Evolutionary conservation across 2,888 invertebrate genomes (phyloP), one percentile per base, ranked within the genome.

Genomic region (Lumbricus terrestris): DNA sequence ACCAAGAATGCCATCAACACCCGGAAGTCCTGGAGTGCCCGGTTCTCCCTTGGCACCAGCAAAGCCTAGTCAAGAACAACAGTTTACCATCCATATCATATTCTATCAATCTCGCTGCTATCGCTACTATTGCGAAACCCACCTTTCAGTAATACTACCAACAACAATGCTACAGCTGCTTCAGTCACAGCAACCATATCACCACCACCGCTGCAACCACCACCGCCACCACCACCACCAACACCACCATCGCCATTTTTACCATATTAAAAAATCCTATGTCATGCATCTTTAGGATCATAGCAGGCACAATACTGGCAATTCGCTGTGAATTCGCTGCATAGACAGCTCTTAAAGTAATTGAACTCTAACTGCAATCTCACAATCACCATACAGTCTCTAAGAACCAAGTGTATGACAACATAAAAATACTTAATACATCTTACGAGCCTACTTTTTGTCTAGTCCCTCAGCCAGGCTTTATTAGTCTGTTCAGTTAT

Each of bases 21-120:
- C 92, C 20, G 89, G 89, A 82, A 85, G n/a, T n/a, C 92, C 91
- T 11, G 37, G 29, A 13, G 5, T 2, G 23, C 90, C 91, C 11
- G 82, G 54, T 11, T 89, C 85, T 35, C 91, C 91, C n/a, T 82
- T 89, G n/a, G 18, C 38, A 35, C 90, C 90, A 0, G 37, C 3
- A 11, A 23, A 20, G 40, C 88, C 88, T 88, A 88, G 23, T 8
- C n/a, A 88, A 38, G 69, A 69, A 69, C n/a, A 69, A 69, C 15
- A 69, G 8, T 29, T n/a, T n/a, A n/a, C 69, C 69, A 69, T 69
- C n/a, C 69, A n/a, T 11, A 69, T 69, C 29, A 69, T 3, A n/a
- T 69, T n/a, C n/a, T 69, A 69, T 69, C 8, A 8, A 69, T 69
- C 16, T n/a, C 1, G n/a, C n/a, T 69, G n/a, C n/a, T 69, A 69